Evolutionary conservation across 2,113 vertebrate genomes (phyloP).

Genomic region (Callionymus lyra): DNA sequence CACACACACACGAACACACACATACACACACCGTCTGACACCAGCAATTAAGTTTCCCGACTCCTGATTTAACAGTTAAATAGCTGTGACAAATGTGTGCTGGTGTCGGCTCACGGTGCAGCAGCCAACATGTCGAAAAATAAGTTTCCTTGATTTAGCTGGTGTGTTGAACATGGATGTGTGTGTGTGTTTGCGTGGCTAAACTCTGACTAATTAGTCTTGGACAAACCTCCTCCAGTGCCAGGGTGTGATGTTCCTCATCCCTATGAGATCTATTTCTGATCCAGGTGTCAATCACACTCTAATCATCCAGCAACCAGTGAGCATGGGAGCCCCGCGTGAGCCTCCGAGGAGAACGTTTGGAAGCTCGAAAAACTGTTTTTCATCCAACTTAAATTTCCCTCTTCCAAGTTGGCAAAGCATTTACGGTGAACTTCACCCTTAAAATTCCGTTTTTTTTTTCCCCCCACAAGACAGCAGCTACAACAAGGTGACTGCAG

Average conservation of each 20-base stretch:
- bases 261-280: conserved; percentile 52
- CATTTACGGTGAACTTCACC: too few relatives aligned
- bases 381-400: neutral
- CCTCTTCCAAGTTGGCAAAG: neutral
- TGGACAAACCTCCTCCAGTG: conserved; percentile 40
- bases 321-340: conserved; percentile 10
- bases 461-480: too few relatives aligned
- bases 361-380: conserved; percentile 8
- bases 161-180: conserved; percentile 9
- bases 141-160: too few relatives aligned
- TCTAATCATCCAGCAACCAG: conserved; percentile 32
- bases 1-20: too few relatives aligned
- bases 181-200: conserved; percentile 27
- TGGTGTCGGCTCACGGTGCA: too few relatives aligned
- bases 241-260: conserved; percentile 55
- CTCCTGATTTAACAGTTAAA: conserved; percentile 28
- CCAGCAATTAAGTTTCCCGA: conserved; percentile 27
- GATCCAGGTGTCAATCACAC: conserved; percentile 53
- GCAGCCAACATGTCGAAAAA: too few relatives aligned
- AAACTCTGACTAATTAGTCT: conserved; percentile 40
- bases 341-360: conserved; percentile 8
- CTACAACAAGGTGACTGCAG: too few relatives aligned
- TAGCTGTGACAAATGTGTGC: conserved; percentile 30
- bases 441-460: too few relatives aligned
- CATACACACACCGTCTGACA: conserved; percentile 12